Conservation (phyloP, 64 coral and sea anemone genomes). For the Dendronephthya gigantea region DNA sequence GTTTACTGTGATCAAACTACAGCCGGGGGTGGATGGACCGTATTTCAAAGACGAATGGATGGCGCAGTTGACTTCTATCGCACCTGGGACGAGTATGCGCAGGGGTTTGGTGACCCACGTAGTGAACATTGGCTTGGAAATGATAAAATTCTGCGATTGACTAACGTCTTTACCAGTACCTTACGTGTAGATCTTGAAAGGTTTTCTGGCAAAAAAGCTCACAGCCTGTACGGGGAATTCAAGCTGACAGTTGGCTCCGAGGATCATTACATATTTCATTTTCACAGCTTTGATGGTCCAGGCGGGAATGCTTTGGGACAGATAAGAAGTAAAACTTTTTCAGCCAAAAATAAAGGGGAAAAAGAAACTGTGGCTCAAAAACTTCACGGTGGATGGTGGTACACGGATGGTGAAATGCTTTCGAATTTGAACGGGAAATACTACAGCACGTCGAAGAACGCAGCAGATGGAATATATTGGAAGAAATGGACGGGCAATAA, state of each 20-base stretch:
- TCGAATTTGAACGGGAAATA: background rate
- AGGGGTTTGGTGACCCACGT: background rate
- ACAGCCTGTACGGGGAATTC: background rate
- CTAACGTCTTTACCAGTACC: background rate
- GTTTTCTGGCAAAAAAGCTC: background rate
- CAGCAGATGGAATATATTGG: background rate
- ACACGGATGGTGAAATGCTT: background rate
- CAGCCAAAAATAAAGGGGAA: background rate
- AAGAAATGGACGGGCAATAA: background rate
- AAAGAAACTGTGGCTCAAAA: background rate
- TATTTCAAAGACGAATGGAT: background rate
- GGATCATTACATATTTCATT: background rate
- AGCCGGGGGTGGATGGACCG: background rate
- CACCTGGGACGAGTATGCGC: background rate
- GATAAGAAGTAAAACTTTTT: background rate
- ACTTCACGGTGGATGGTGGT: background rate
- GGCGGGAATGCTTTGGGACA: background rate
- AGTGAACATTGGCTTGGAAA: background rate
- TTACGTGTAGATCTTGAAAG: background rate
- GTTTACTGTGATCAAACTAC: background rate
- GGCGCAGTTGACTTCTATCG: background rate
- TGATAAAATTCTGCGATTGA: background rate
- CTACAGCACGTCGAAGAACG: background rate
- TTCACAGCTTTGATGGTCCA: background rate
- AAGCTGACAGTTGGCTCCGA: background rate